phyloP scores from a whole-genome alignment of 2,797 vertebrate genomes.

The Phoxinus dragarum region DNA sequence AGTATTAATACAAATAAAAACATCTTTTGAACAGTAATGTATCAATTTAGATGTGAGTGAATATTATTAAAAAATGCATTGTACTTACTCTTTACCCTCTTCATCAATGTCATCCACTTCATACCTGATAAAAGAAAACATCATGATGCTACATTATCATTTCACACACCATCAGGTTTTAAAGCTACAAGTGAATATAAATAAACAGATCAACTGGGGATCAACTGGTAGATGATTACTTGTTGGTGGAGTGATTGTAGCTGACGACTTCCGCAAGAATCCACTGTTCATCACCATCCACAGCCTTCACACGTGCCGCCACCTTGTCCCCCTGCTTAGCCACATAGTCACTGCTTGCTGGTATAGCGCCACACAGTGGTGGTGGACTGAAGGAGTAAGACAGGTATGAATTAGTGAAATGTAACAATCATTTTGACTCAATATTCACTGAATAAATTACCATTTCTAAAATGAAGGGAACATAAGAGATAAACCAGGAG shows the following conservation, averaged over 20 bases:
- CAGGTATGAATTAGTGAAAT: neutral
- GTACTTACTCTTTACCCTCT: constrained; percentile 94
- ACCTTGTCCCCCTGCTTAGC: constrained; percentile 94
- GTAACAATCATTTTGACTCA: neutral
- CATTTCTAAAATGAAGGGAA: neutral
- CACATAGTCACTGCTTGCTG: constrained; percentile 90
- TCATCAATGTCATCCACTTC: constrained; percentile 95
- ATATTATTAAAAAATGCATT: neutral
- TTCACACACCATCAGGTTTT: neutral
- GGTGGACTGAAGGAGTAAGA: constrained; percentile 79
- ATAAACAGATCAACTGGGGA: neutral
- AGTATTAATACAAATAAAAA: neutral
- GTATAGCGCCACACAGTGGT: constrained; percentile 90
- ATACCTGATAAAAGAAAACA: constrained; percentile 75
- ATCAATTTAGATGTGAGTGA: neutral
- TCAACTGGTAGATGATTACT: constrained; percentile 70
- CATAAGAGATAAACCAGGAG: neutral
- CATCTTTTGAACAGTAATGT: neutral
- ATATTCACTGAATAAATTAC: neutral
- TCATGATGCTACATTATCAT: neutral
- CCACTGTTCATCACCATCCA: constrained; percentile 95
- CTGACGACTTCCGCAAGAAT: constrained; percentile 94
- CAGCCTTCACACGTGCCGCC: constrained; percentile 88
- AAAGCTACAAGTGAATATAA: neutral
- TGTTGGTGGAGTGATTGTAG: constrained; percentile 93